Percentiles rank a stretch among this genome's conserved stretches.
Evolutionary conservation across 1,140 invertebrate species (phyloP).

Genomic region (Nomia melanderi): DNA sequence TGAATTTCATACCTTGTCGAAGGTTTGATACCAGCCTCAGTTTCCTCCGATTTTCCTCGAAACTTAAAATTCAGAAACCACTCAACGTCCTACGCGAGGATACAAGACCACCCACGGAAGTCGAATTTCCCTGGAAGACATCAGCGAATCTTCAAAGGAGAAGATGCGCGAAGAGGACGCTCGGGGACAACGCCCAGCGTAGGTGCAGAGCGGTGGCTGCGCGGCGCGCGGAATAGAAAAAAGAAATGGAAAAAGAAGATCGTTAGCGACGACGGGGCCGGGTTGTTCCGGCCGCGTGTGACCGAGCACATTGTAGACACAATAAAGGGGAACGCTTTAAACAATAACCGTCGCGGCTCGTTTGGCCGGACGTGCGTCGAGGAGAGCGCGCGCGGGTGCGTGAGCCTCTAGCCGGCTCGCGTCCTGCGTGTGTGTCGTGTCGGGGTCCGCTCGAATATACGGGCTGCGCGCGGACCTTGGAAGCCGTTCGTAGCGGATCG

Average conservation of each 20-base stretch:
- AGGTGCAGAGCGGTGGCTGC: not conserved
- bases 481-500: conserved; percentile 79
- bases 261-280: conserved; percentile 34
- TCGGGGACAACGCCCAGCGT: conserved; percentile 52
- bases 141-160: no score
- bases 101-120: no score
- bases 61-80: no score
- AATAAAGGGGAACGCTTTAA: conserved; percentile 74
- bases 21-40: no score
- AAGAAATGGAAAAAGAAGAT: conserved; percentile 51
- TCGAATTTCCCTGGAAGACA: no score
- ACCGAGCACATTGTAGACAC: conserved; percentile 69
- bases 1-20: no score
- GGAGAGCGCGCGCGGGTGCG: conserved; percentile 45
- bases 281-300: conserved; percentile 60
- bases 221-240: conserved; percentile 35
- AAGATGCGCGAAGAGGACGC: no score
- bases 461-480: conserved; percentile 74
- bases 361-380: conserved; percentile 72
- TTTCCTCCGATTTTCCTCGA: no score
- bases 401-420: conserved; percentile 30
- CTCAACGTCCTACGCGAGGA: no score
- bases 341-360: conserved; percentile 70
- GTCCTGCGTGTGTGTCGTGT: not conserved
- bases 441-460: conserved; percentile 65